Percentiles rank a stretch among this genome's conserved stretches.
Evolutionary conservation across 2,113 vertebrate species (phyloP).

Genomic region (Brachyistius frenatus): DNA sequence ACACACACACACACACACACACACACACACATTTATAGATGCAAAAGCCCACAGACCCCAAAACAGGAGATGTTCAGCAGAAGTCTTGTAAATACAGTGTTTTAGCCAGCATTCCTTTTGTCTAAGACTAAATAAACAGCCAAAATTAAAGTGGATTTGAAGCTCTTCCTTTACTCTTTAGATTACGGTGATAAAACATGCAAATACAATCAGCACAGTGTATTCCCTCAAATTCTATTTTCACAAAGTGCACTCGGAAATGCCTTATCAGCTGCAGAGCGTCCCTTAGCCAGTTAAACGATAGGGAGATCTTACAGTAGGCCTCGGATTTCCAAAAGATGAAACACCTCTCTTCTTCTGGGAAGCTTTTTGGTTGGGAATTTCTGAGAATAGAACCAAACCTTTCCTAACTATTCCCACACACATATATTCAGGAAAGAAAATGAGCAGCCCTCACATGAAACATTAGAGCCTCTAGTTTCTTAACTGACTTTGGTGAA

Average conservation of each 20-base stretch:
- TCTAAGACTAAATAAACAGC: constrained; percentile 80
- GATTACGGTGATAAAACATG: constrained; percentile 75
- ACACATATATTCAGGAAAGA: constrained; percentile 7
- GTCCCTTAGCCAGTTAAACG: constrained; percentile 20
- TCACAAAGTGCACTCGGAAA: constrained; percentile 65
- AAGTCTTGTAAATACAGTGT: constrained; percentile 72
- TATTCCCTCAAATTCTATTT: constrained; percentile 72
- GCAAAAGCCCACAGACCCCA: constrained; percentile 22
- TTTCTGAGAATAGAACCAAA: constrained; percentile 59
- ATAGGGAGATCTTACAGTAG: constrained; percentile 27
- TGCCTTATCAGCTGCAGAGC: constrained; percentile 35
- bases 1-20: constrained; percentile 10
- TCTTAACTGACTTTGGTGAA: not conserved
- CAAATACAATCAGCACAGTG: constrained; percentile 72
- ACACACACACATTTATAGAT: constrained; percentile 25
- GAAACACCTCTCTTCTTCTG: constrained; percentile 56
- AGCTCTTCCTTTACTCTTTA: constrained; percentile 55
- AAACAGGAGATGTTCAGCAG: constrained; percentile 57
- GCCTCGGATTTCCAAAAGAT: constrained; percentile 45
- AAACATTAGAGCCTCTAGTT: constrained; percentile 40
- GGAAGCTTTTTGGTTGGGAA: constrained; percentile 53
- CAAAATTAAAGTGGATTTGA: constrained; percentile 62
- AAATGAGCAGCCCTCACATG: constrained; percentile 13
- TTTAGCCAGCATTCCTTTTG: constrained; percentile 72
- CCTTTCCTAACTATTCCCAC: constrained; percentile 17